Percentiles rank a stretch among this genome's conserved stretches.
Evolutionary conservation across 2,797 vertebrate genomes (phyloP).

Genomic region (Enteromius viviparus): DNA sequence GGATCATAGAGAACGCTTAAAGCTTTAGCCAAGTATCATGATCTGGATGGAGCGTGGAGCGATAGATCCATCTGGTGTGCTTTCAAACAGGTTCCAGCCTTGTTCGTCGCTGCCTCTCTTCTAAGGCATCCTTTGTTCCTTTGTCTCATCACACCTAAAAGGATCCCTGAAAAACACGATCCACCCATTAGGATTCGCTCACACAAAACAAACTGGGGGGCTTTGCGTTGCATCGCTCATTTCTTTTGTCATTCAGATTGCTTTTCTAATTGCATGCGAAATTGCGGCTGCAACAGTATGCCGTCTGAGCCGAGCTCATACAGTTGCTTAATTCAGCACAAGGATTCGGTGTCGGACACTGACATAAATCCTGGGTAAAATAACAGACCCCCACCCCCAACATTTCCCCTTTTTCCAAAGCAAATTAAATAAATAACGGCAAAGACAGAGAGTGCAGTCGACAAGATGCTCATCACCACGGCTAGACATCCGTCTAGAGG

Average conservation of each 20-base stretch:
- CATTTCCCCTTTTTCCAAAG: conserved; percentile 25
- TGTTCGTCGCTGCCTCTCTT: conserved; percentile 82
- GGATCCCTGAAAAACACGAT: conserved; percentile 83
- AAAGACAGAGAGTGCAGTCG: conserved; percentile 46
- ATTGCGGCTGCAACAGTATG: conserved; percentile 65
- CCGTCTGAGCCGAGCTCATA: conserved; percentile 61
- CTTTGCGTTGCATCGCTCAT: conserved; percentile 63
- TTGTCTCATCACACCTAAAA: conserved; percentile 98
- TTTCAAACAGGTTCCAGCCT: conserved; percentile 96
- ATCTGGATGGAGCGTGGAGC: conserved; percentile 93
- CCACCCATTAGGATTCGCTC: conserved; percentile 75
- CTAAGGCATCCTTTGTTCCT: conserved; percentile 93
- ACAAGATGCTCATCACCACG: conserved; percentile 53
- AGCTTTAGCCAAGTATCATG: conserved; percentile 99
- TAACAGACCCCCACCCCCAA: conserved; percentile 42
- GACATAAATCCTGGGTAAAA: conserved; percentile 58
- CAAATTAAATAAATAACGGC: conserved; percentile 56
- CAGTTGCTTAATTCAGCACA: conserved; percentile 58
- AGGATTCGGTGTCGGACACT: conserved; percentile 55
- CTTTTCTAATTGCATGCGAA: conserved; percentile 60
- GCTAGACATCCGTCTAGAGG: conserved; percentile 23
- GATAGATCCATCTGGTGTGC: conserved; percentile 97
- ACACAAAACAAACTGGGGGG: conserved; percentile 67
- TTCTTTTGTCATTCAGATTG: conserved; percentile 59
- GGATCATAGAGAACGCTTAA: conserved; percentile 93